These are phyloP conservation scores for Lepidocyrtoides sp. DNA, from an alignment of 2,888 invertebrate genomes.

Conservation along the genomic window DNA sequence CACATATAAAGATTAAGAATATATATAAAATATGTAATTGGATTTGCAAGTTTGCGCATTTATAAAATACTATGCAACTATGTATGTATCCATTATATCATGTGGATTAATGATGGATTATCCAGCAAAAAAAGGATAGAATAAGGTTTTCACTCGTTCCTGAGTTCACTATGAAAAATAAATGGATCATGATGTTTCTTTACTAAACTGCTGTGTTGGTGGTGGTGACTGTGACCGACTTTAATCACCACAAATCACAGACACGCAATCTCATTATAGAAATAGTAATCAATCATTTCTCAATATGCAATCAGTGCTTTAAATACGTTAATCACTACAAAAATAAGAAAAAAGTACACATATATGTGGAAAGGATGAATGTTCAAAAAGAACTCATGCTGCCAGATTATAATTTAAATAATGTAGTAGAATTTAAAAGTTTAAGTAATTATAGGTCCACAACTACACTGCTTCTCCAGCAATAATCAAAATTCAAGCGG, in stretches of 20 bases:
- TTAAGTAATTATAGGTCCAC: not conserved
- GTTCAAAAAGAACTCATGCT: conserved; percentile 4
- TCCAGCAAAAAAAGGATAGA: not conserved
- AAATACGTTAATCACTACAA: conserved; percentile 9
- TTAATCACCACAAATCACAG: conserved; percentile 21
- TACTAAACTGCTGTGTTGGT: not conserved
- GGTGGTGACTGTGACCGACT: conserved; percentile 33
- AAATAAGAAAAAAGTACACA: not conserved
- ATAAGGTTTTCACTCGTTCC: conserved; percentile 18
- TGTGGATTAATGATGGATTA: conserved; percentile 20
- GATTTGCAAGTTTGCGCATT: not conserved
- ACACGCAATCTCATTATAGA: not conserved
- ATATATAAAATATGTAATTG: not conserved
- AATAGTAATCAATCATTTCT: conserved; percentile 37
- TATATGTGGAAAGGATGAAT: conserved; percentile 4
- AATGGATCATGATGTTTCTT: not conserved
- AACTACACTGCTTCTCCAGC: too few relatives aligned
- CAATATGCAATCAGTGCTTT: conserved; percentile 49
- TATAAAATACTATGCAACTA: too few relatives aligned
- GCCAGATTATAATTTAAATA: not conserved
- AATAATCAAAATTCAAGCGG: not conserved
- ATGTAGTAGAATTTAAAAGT: not conserved
- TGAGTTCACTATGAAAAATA: conserved; percentile 6
- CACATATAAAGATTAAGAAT: conserved; percentile 23
- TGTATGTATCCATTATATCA: not conserved